Evolutionary conservation across 2,797 vertebrate species (phyloP), one percentile per base, ranked within the genome.

Genomic region (Rhadinocentrus ornatus): DNA sequence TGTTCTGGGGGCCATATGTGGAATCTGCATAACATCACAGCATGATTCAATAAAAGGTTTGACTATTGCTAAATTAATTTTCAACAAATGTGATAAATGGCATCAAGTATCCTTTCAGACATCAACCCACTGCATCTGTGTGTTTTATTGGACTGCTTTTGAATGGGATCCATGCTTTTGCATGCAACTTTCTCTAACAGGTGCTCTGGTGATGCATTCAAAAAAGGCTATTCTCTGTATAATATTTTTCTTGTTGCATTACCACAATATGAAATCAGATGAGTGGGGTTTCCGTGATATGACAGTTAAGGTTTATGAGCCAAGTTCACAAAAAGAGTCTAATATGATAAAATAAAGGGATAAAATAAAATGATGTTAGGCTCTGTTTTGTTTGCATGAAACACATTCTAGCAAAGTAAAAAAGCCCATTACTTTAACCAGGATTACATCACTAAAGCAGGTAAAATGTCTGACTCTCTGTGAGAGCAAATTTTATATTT

Each of bases 41-140:
- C 64, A 32, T 56, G 56, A 72, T 86, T 85, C 69, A 74, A 83
- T 82, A 76, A 88, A 85, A 61, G 57, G 32, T 86, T 83, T 79
- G 71, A 88, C 85, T 89, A 84, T 80, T 2, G 29, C 75, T 37
- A 73, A 88, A 88, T 83, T 71, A 77, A 89, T 86, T 82, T 88
- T 88, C 86, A 79, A 84, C 85, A 88, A 89, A 89, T 87, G 87
- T 78, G 84, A 86, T 77, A 86, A 89, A 84, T 71, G 78, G 66
- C 46, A 71, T 66, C 58, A 89, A 88, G 85, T 82, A 88, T 88
- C 82, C 89, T 84, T 88, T 85, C 78, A 85, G 86, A 82, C 81
- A 84, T 86, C 88, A 88, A 87, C 81, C 62, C 78, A 35, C 57
- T 6, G 58, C 90, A 88, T 89, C 88, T 91, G 91, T 32, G 37